These are phyloP conservation scores for Tachystola acroxantha DNA, from an alignment of 2,888 invertebrate genomes.

Conservation along the genomic window DNA sequence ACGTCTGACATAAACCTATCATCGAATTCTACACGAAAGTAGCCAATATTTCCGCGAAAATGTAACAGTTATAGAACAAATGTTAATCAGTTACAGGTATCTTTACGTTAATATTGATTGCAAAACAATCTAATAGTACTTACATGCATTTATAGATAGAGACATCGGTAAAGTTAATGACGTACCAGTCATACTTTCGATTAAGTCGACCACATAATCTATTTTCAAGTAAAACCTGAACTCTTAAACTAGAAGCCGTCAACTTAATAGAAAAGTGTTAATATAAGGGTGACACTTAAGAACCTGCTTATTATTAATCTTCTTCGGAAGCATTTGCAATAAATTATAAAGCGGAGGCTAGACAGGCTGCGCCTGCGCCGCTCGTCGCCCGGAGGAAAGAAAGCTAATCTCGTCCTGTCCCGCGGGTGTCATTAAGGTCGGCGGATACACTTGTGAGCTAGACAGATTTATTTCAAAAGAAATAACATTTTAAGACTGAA, in stretches of 20 bases:
- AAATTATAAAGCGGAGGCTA: background rate
- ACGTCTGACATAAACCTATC: too few species aligned
- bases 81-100: too few species aligned
- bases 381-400: slow-evolving; percentile 34
- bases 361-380: too few species aligned
- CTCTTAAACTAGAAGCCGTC: background rate
- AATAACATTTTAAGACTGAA: too few species aligned
- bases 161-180: background rate
- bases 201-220: background rate
- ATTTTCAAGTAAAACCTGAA: slow-evolving; percentile 3
- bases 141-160: too few species aligned
- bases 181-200: background rate
- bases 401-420: slow-evolving; percentile 28
- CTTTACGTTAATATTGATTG: too few species aligned
- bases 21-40: too few species aligned
- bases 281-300: slow-evolving; percentile 18
- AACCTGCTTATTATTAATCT: slow-evolving; percentile 23
- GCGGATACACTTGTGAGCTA: slow-evolving; percentile 1
- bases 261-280: slow-evolving; percentile 12
- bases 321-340: slow-evolving; percentile 16
- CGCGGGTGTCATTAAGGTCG: slow-evolving; percentile 20
- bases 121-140: too few species aligned
- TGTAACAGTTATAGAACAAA: too few species aligned
- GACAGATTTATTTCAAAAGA: too few species aligned
- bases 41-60: too few species aligned